Percentiles rank a stretch among this genome's conserved stretches.
Evolutionary conservation across 2,113 vertebrate genomes (phyloP).

Genomic region (Eulemur rufifrons): DNA sequence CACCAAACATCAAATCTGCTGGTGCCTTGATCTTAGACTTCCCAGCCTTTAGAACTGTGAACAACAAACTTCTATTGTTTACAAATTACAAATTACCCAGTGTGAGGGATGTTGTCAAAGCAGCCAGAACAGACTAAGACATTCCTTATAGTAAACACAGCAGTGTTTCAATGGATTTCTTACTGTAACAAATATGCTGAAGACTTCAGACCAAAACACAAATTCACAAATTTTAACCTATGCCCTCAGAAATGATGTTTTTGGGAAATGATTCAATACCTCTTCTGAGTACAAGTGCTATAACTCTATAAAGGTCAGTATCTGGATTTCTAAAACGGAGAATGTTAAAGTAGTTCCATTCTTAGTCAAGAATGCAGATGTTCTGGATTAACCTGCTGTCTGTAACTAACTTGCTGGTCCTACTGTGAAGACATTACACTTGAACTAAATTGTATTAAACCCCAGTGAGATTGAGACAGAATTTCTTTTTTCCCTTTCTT

Average conservation of each 20-base stretch:
- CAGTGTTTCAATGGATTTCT: not conserved
- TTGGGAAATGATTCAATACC: not conserved
- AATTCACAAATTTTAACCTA: not conserved
- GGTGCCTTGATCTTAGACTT: not conserved
- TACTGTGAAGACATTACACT: not conserved
- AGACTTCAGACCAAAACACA: conserved; percentile 9
- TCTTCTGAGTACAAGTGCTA: not conserved
- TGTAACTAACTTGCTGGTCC: not conserved
- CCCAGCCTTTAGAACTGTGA: not conserved
- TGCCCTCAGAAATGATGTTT: conserved; percentile 15
- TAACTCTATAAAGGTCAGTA: not conserved
- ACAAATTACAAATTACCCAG: not conserved
- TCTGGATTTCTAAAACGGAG: not conserved
- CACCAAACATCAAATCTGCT: not conserved
- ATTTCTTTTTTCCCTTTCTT: conserved; percentile 59
- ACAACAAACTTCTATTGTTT: not conserved
- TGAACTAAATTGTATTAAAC: conserved; percentile 47
- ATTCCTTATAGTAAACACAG: not conserved
- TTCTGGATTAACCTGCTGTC: conserved; percentile 4
- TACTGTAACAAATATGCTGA: not conserved
- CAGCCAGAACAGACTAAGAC: not conserved
- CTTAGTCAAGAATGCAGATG: not conserved
- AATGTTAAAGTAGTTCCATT: not conserved
- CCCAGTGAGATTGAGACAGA: not conserved
- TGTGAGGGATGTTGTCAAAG: not conserved